Conservation (phyloP, 2,797 vertebrate species). For the Muscicapa comitata region DNA sequence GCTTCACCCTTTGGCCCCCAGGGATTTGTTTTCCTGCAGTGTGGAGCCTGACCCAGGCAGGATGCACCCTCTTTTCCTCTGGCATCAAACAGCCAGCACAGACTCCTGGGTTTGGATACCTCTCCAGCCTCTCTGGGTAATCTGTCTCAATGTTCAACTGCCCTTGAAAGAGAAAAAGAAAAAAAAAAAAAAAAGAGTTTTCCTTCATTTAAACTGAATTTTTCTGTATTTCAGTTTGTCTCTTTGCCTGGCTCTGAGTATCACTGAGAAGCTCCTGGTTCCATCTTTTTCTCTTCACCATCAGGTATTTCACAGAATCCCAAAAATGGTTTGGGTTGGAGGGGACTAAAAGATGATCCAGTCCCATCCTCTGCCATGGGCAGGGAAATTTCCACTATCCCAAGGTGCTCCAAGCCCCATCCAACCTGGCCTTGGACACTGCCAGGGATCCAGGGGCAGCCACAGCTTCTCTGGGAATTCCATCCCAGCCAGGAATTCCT, state of each 20-base stretch:
- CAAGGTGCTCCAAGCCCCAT: neutral
- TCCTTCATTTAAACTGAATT: neutral
- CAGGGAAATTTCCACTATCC: rapidly evolving
- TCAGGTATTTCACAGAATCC: neutral
- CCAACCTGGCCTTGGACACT: neutral
- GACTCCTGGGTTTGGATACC: neutral
- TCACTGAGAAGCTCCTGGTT: neutral
- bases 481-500: neutral
- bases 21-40: neutral
- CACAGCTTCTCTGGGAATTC: neutral
- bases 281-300: neutral
- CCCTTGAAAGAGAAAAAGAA: neutral
- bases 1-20: neutral
- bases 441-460: neutral
- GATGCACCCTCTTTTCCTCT: neutral
- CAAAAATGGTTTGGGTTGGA: neutral
- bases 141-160: rapidly evolving
- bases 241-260: neutral
- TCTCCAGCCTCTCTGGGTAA: no score
- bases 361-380: rapidly evolving
- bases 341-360: neutral
- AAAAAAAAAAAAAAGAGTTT: neutral
- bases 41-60: neutral
- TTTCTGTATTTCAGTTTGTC: neutral
- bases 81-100: neutral